These are phyloP conservation scores for Oceanites oceanicus DNA, from an alignment of 2,113 vertebrate genomes.

Conservation along the genomic window DNA sequence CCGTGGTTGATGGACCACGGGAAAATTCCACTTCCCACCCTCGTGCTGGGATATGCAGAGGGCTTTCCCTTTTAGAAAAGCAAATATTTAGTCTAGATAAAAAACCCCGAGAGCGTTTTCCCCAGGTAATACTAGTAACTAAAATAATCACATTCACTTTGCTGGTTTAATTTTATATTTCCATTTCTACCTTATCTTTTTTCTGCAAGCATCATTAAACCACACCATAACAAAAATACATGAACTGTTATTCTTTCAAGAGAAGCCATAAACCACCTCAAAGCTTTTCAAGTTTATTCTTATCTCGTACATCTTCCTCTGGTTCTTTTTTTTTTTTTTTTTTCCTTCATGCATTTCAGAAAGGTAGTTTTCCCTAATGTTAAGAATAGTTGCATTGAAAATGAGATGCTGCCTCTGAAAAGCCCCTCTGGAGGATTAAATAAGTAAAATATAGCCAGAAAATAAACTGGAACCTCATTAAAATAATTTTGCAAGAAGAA, in stretches of 20 bases:
- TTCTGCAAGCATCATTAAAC: slow-evolving; percentile 69
- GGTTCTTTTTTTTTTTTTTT: not conserved
- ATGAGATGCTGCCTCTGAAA: slow-evolving; percentile 60
- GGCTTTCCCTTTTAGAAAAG: slow-evolving; percentile 12
- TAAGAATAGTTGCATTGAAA: slow-evolving; percentile 61
- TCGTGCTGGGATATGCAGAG: not conserved
- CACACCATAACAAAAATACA: slow-evolving; percentile 68
- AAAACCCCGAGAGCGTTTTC: not conserved
- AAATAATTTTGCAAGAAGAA: slow-evolving; percentile 61
- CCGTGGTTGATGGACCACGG: not conserved
- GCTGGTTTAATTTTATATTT: slow-evolving; percentile 69
- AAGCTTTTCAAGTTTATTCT: slow-evolving; percentile 69
- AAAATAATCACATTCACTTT: slow-evolving; percentile 68
- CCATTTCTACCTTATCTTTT: slow-evolving; percentile 67
- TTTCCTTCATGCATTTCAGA: slow-evolving; percentile 56
- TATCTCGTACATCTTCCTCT: slow-evolving; percentile 58
- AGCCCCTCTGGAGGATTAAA: slow-evolving; percentile 57
- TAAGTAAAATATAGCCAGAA: slow-evolving; percentile 64
- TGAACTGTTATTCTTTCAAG: slow-evolving; percentile 61
- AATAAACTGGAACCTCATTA: slow-evolving; percentile 64
- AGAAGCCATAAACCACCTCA: slow-evolving; percentile 68
- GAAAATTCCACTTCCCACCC: not conserved
- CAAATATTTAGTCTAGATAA: slow-evolving; percentile 64
- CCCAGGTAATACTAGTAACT: slow-evolving; percentile 64
- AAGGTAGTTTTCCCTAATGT: slow-evolving; percentile 59